Percentiles rank a stretch among this genome's conserved stretches.
Conservation (phyloP, 2,113 vertebrate species). For the Dolichotis patagonum region DNA sequence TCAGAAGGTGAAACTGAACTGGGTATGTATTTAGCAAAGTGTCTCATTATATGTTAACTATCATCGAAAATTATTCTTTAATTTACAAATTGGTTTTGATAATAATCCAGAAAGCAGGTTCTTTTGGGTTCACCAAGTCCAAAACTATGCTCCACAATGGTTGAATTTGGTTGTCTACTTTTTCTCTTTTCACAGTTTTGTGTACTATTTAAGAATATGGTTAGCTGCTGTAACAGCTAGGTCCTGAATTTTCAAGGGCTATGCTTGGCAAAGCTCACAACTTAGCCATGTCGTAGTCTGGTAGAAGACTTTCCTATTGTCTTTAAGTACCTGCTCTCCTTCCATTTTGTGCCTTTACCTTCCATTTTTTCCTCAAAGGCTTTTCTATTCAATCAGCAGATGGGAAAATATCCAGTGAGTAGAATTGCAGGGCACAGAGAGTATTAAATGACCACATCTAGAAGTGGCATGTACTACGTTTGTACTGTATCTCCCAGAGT, state of each 20-base stretch:
- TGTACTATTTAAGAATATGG: neutral
- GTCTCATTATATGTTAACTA: neutral
- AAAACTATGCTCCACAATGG: neutral
- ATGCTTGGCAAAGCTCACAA: neutral
- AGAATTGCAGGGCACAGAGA: too few species aligned
- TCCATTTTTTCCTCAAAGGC: neutral
- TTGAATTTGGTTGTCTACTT: neutral
- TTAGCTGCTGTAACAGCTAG: neutral
- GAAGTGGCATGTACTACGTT: neutral
- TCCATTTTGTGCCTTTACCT: neutral
- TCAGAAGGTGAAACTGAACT: constrained; percentile 17
- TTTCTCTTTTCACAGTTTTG: neutral
- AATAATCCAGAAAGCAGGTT: neutral
- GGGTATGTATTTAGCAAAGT: too few species aligned
- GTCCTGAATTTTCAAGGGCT: neutral
- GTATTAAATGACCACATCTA: neutral
- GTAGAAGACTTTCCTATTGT: neutral
- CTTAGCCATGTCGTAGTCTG: neutral
- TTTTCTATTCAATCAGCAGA: neutral
- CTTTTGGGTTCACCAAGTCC: neutral
- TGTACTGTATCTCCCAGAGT: neutral
- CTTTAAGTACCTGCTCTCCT: neutral
- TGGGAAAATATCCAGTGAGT: neutral
- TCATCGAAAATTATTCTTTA: neutral
- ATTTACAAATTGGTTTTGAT: neutral